Conservation (phyloP, 1,140 invertebrate genomes). For the Drosophila insularis region DNA sequence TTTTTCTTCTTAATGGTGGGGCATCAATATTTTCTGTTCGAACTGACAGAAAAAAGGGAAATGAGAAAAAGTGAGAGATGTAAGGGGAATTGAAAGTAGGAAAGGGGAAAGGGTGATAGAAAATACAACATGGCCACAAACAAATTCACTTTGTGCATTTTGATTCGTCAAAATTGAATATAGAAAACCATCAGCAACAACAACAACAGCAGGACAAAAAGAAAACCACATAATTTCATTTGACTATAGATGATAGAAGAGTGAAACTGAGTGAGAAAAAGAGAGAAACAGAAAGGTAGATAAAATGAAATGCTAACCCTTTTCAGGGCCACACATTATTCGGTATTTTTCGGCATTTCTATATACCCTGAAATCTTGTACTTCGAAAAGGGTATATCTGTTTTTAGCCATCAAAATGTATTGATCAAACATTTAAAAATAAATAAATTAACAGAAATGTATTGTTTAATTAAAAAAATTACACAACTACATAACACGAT, state of each 20-base stretch:
- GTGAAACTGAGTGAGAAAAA: not conserved
- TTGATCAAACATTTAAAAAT: not conserved
- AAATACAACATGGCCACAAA: slow-evolving; percentile 28
- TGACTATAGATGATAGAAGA: slow-evolving; percentile 19
- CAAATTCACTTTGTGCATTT: slow-evolving; percentile 58
- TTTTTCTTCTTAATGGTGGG: slow-evolving; percentile 69
- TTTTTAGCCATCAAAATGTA: not conserved
- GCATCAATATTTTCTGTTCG: slow-evolving; percentile 68
- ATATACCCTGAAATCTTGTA: not conserved
- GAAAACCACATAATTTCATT: slow-evolving; percentile 72
- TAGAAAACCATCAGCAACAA: slow-evolving; percentile 20
- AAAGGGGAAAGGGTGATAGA: not conserved
- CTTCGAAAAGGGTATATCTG: not conserved
- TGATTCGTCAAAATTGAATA: slow-evolving; percentile 69
- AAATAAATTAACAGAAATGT: not conserved
- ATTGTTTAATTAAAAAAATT: not conserved
- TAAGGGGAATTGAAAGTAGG: slow-evolving; percentile 29
- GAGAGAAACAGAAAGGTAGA: not conserved
- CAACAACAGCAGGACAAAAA: slow-evolving; percentile 6
- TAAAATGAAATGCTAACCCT: slow-evolving; percentile 53
- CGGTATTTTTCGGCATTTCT: not conserved
- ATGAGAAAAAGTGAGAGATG: slow-evolving; percentile 36
- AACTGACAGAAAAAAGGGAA: slow-evolving; percentile 35
- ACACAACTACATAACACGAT: no score
- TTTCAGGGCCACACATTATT: slow-evolving; percentile 47